Evolutionary conservation across 2,113 vertebrate species (phyloP).

Genomic region (Tychaedon coryphoeus): DNA sequence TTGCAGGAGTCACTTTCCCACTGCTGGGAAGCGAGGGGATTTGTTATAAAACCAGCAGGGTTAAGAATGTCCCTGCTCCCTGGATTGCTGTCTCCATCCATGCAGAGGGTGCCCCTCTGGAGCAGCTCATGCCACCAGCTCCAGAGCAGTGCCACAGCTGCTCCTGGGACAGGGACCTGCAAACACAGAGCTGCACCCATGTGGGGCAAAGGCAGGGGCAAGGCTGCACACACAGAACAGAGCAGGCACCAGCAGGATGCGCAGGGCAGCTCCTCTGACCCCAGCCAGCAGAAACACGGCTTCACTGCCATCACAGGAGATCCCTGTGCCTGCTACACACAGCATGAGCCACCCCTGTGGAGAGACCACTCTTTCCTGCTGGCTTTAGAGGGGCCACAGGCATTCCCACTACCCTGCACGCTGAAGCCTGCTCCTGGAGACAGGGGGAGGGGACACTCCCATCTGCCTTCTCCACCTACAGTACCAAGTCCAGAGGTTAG

Average conservation of each 20-base stretch:
- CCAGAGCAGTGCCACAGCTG: background rate
- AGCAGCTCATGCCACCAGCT: fast-evolving
- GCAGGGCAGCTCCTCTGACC: background rate
- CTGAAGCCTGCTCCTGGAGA: background rate
- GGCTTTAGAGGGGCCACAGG: background rate
- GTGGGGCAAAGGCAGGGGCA: background rate
- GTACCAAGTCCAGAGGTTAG: background rate
- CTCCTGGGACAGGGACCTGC: fast-evolving
- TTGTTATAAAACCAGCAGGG: background rate
- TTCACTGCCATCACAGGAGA: background rate
- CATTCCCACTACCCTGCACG: fast-evolving
- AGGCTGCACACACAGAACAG: background rate
- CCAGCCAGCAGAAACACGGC: background rate
- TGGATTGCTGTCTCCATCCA: fast-evolving
- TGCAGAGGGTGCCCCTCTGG: background rate
- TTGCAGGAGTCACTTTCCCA: background rate
- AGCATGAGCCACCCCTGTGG: too few species aligned
- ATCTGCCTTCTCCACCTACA: background rate
- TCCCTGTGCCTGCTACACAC: background rate
- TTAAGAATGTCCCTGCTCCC: background rate
- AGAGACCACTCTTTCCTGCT: background rate
- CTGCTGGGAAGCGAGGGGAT: background rate
- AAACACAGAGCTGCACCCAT: background rate
- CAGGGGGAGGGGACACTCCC: background rate
- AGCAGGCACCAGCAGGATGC: fast-evolving